phyloP scores from a whole-genome alignment of 2,113 vertebrate species.

The Phoxinus phoxinus region DNA sequence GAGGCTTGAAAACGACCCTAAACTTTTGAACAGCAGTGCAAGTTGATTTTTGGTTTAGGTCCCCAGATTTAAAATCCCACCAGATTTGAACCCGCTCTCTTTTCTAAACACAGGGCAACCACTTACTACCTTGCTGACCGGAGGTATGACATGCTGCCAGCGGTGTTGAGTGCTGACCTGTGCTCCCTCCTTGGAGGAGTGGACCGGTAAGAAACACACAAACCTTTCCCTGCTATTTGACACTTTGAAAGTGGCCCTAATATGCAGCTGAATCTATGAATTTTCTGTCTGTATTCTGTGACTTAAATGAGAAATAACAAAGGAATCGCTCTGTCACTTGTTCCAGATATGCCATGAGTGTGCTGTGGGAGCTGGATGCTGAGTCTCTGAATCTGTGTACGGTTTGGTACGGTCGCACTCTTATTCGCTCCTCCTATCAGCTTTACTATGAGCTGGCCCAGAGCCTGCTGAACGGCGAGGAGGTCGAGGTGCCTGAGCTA shows the following conservation, averaged over 20 bases:
- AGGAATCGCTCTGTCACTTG: slow-evolving; percentile 22
- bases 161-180: slow-evolving; percentile 85
- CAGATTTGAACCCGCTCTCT: not conserved
- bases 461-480: slow-evolving; percentile 82
- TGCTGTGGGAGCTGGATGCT: slow-evolving; percentile 89
- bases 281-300: not conserved
- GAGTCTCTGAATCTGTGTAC: slow-evolving; percentile 71
- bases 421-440: slow-evolving; percentile 92
- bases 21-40: too few species aligned
- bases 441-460: slow-evolving; percentile 91
- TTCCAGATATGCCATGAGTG: slow-evolving; percentile 89
- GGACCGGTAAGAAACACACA: slow-evolving; percentile 81
- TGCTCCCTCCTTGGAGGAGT: slow-evolving; percentile 92
- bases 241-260: not conserved
- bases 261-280: not conserved
- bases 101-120: slow-evolving; percentile 80
- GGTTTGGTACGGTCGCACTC: slow-evolving; percentile 82
- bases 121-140: slow-evolving; percentile 94
- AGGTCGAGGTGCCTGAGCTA: slow-evolving; percentile 80
- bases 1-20: too few species aligned
- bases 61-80: too few species aligned
- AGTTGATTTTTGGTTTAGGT: too few species aligned
- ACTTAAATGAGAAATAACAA: not conserved
- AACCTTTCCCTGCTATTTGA: not conserved
- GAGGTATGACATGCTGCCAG: slow-evolving; percentile 93